Evolutionary conservation across 2,888 invertebrate genomes (phyloP).

Genomic region (Pandemis heparana): DNA sequence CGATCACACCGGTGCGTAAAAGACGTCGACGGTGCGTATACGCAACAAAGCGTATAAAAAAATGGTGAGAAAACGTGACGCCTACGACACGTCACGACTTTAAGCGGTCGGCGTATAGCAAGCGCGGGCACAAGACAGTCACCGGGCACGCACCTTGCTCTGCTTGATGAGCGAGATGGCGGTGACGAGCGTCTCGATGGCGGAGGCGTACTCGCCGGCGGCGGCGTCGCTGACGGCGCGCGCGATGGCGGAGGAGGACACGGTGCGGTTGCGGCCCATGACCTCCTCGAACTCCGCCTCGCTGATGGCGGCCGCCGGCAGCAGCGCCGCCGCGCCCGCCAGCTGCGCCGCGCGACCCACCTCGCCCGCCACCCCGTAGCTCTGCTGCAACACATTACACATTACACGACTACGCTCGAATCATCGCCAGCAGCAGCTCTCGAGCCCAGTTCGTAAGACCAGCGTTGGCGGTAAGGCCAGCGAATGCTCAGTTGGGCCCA

Average conservation of each 20-base stretch:
- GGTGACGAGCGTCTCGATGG: conserved; percentile 99
- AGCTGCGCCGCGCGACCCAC: conserved; percentile 52
- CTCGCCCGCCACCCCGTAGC: conserved; percentile 61
- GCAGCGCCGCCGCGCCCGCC: conserved; percentile 54
- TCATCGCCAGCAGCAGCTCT: no score
- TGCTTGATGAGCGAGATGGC: conserved; percentile 99
- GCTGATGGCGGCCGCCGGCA: conserved; percentile 82
- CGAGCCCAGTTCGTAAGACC: no score
- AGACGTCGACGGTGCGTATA: no score
- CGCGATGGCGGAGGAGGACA: conserved; percentile 98
- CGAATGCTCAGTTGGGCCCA: no score
- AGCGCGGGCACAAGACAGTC: background rate
- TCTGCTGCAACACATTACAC: conserved; percentile 48
- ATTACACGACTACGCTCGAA: background rate
- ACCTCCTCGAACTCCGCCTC: conserved; percentile 99
- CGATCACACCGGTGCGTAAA: no score
- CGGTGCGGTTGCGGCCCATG: conserved; percentile 98
- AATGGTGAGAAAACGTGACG: no score
- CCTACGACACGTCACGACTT: no score
- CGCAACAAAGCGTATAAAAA: no score
- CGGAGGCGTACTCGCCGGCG: conserved; percentile 98
- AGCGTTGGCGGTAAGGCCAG: no score
- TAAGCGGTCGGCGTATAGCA: no score
- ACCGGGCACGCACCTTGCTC: conserved; percentile 91
- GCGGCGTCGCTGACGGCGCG: conserved; percentile 99